Base-by-base conservation (phyloP, 2,113 vertebrate species). In the Kryptolebias marmoratus region DNA sequence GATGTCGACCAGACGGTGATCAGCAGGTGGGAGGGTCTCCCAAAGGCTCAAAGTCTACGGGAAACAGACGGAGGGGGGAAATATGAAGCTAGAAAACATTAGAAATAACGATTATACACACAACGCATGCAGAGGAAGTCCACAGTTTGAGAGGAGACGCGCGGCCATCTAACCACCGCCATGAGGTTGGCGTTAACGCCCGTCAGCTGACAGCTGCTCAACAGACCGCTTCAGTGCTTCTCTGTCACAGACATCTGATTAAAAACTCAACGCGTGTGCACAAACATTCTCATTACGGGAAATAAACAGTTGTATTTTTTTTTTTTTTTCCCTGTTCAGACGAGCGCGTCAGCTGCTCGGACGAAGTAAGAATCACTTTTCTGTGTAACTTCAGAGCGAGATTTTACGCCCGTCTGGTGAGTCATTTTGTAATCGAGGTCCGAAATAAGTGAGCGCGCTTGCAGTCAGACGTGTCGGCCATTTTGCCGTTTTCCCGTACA, bases 161-260 rank as follows among this genome's bases (percentile, higher is more conserved):
- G 42, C 50, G 42, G 30, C 39, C 61, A 45, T 56, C 36, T 67
- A 68, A 85, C 63, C 54, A 42, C 10, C 15, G 67, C 87, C 85
- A 92, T 85, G 83, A 18, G 79, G 79, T 71, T 45, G 58, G 57
- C 0, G 18, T 85, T 87, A 83, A 79, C 54, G 45, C 27, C 3
- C 0, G 7, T 88, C 82, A 83, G 85, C 74, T 85, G 85, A 91
- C 71, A 63, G 62, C 71, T 28, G 61, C 55, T 82, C 56, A 71
- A 27, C 59, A 11, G 22, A 31, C 14, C 56, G 44, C 62, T 65
- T 63, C 63, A 56, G 45, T 10, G 2, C n/a, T 36, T 53, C 6
- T 1, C 44, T 22, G 62, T 58, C 64, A 58, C 30, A 76, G 31
- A 82, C 77, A 75, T 83, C 52, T 63, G 57, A 15, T 68, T 55